Percentiles rank a stretch among this genome's conserved stretches.
phyloP scores from a whole-genome alignment of 2,888 invertebrate species.

The Ectropis crepuscularia region DNA sequence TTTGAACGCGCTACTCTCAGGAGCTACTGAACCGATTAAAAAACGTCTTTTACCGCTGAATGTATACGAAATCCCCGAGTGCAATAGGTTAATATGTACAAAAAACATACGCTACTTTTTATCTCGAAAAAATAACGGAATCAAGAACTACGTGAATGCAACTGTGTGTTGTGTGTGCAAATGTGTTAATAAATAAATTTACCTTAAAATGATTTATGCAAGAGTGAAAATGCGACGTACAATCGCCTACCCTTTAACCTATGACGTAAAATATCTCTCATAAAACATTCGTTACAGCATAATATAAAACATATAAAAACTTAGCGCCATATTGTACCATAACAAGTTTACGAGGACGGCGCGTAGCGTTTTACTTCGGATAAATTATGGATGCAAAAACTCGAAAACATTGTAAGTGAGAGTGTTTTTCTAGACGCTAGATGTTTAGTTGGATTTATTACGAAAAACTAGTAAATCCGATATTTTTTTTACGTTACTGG shows the following conservation, averaged over 20 bases:
- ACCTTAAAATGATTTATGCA: too few species aligned
- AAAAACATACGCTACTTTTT: too few species aligned
- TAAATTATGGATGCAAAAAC: constrained; percentile 26
- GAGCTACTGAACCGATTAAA: too few species aligned
- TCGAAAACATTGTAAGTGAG: constrained; percentile 25
- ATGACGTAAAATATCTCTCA: constrained; percentile 7
- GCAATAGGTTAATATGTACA: too few species aligned
- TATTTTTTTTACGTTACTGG: not conserved
- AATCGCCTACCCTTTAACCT: not conserved
- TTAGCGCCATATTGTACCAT: constrained; percentile 25
- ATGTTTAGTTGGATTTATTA: constrained; percentile 1
- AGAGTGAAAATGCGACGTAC: not conserved
- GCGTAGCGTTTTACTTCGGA: constrained; percentile 23
- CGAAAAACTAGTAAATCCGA: constrained; percentile 4
- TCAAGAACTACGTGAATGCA: too few species aligned
- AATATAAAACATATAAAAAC: constrained; percentile 30
- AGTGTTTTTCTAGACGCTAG: constrained; percentile 6
- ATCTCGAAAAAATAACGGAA: too few species aligned
- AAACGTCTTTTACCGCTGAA: too few species aligned
- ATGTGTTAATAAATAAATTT: too few species aligned
- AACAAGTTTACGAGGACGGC: constrained; percentile 27
- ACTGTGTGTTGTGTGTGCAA: too few species aligned
- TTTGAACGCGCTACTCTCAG: too few species aligned
- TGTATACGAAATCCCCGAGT: too few species aligned
- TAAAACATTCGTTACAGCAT: constrained; percentile 27